These are phyloP conservation scores for Toxotes jaculatrix DNA, from an alignment of 2,113 vertebrate species.

Conservation along the genomic window DNA sequence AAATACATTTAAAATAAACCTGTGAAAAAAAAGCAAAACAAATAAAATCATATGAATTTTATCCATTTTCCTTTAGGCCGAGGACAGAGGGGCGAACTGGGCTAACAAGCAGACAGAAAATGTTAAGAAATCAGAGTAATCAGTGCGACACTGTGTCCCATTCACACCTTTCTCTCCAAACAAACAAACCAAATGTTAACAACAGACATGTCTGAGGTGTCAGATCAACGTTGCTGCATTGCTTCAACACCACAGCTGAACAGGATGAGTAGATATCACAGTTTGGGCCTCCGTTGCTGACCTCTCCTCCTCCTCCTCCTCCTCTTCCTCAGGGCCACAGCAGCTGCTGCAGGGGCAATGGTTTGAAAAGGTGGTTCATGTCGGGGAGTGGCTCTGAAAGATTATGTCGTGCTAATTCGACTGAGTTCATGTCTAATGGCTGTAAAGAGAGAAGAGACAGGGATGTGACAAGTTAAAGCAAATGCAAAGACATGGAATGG, in stretches of 20 bases:
- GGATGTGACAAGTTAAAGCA: too few relatives aligned
- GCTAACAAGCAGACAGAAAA: slow-evolving; percentile 85
- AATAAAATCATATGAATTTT: slow-evolving; percentile 61
- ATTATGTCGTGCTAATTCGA: slow-evolving; percentile 97
- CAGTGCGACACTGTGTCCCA: slow-evolving; percentile 76
- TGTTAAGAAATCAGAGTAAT: slow-evolving; percentile 73
- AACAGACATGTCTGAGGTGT: slow-evolving; percentile 70
- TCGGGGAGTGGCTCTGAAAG: slow-evolving; percentile 52
- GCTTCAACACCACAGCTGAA: slow-evolving; percentile 76
- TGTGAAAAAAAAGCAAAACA: slow-evolving; percentile 82
- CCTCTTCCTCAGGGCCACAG: slow-evolving; percentile 71
- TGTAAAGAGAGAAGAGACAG: slow-evolving; percentile 67
- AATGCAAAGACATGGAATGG: too few relatives aligned
- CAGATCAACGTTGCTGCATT: slow-evolving; percentile 54
- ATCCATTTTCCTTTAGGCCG: slow-evolving; percentile 83
- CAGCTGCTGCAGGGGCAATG: slow-evolving; percentile 71
- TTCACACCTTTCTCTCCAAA: slow-evolving; percentile 59
- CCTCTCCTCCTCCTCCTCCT: slow-evolving; percentile 51
- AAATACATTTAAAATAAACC: slow-evolving; percentile 60
- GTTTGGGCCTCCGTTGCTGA: slow-evolving; percentile 73
- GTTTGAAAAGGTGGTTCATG: slow-evolving; percentile 64
- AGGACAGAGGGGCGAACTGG: slow-evolving; percentile 83
- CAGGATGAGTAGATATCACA: slow-evolving; percentile 74
- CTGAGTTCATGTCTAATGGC: slow-evolving; percentile 99
- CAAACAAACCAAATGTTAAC: slow-evolving; percentile 66